Conservation (phyloP, 1,140 invertebrate species). For the Nasonia giraulti region DNA sequence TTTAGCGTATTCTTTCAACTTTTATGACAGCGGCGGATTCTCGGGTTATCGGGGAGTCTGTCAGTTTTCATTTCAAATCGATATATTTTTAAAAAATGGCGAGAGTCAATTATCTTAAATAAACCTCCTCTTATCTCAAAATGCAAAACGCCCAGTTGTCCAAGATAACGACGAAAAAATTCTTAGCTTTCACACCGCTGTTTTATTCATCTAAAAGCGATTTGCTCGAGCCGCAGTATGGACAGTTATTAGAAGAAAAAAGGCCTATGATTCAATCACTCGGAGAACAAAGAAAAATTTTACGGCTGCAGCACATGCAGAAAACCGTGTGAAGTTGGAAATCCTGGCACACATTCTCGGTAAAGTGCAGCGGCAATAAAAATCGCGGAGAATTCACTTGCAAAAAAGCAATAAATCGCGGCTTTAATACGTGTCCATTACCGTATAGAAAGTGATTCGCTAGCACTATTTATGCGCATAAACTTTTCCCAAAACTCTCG, state of each 20-base stretch:
- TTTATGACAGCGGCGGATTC: not conserved
- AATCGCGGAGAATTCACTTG: not conserved
- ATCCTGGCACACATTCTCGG: not conserved
- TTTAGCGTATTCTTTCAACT: constrained; percentile 15
- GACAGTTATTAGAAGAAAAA: not conserved
- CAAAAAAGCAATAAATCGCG: not conserved
- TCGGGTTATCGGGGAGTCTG: constrained; percentile 10
- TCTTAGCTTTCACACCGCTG: no score
- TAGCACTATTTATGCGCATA: constrained; percentile 10
- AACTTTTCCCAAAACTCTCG: constrained; percentile 49
- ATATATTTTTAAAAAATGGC: constrained; percentile 39
- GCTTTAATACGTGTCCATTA: not conserved
- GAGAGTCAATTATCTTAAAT: constrained; percentile 45
- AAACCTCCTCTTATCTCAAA: not conserved
- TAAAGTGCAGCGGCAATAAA: not conserved
- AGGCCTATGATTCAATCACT: not conserved
- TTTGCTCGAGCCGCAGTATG: no score
- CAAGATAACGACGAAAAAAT: no score
- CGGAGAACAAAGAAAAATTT: not conserved
- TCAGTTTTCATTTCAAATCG: constrained; percentile 19
- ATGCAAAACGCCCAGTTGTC: not conserved
- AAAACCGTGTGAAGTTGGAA: not conserved
- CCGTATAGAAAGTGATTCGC: not conserved
- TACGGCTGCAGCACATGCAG: not conserved
- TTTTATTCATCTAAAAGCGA: not conserved